Conservation (phyloP, 2,888 invertebrate species). For the Melanostoma mellinum region DNA sequence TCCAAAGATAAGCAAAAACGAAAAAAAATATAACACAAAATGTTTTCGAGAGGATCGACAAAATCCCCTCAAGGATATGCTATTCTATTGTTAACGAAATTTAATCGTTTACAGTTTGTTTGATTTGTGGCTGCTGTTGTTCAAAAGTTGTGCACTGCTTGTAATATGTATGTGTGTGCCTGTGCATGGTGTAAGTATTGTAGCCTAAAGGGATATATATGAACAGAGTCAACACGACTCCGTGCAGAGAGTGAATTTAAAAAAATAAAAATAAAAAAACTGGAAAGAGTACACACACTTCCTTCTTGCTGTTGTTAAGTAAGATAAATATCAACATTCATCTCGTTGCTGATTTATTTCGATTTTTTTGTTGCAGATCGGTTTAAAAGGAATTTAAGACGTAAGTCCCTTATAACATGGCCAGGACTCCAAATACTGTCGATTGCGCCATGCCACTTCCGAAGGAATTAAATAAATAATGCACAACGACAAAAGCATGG, state of each 20-base stretch:
- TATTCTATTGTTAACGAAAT: constrained; percentile 63
- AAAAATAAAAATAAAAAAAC: neutral
- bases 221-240: constrained; percentile 27
- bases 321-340: constrained; percentile 53
- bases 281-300: neutral
- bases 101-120: constrained; percentile 67
- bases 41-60: constrained; percentile 22
- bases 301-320: neutral
- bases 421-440: neutral
- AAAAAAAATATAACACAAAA: neutral
- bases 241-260: neutral
- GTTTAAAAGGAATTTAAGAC: constrained; percentile 4
- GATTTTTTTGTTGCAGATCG: neutral
- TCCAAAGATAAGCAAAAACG: constrained; percentile 1
- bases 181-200: constrained; percentile 9
- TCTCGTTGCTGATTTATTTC: constrained; percentile 23
- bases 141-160: constrained; percentile 1
- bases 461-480: constrained; percentile 61
- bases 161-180: neutral
- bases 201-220: constrained; percentile 32
- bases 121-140: constrained; percentile 55
- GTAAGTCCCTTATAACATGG: constrained; percentile 26
- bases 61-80: constrained; percentile 51
- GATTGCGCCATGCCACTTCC: constrained; percentile 29
- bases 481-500: too few species aligned